Evolutionary conservation across 2,797 vertebrate species (phyloP), one percentile per base, ranked within the genome.

Genomic region (Fratercula arctica): DNA sequence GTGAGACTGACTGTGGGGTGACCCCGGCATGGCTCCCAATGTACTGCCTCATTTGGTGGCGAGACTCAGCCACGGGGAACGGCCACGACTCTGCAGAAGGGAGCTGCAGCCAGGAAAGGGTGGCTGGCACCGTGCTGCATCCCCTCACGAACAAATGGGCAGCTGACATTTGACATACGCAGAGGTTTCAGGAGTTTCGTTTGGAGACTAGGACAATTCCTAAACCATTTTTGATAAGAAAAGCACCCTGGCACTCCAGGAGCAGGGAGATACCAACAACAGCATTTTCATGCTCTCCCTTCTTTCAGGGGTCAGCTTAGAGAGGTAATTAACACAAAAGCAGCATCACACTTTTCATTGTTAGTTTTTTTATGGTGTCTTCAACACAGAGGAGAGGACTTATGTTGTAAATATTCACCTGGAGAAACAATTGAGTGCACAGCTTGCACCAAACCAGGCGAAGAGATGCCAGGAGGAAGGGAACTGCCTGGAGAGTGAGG

Each of bases 1-100:
- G 16, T 9, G 10, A 68, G 28, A 43, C 13, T 45, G 37, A 70
- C 35, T 82, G 50, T 1, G 4, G 20, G 19, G 35, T 4, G 17
- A 68, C 46, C 37, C 51, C 1, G 8, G 39, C 37, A 51, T 3
- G 24, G 31, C 31, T 89, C 20, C 41, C n/a, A n/a, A 24, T 13
- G 31, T 33, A 17, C 10, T 78, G 41, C 31, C 41, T 60, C 81
- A 35, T 43, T 51, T 13, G 13, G 5, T 2, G 5, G 29, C 13
- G 25, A 51, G 81, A 70, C 13, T 24, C 51, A 57, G 10, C 15
- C 69, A 48, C 31, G 28, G 13, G 11, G 6, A 60, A 43, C 0
- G 4, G 50, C 35, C n/a, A 43, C 1, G 2, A 3, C 72, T 53
- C 56, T 2, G 1, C 3, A 2, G 3, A 29, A n/a, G 35, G 35